These are phyloP conservation scores for Cephonodes hylas DNA, from an alignment of 2,888 invertebrate species.

Conservation along the genomic window DNA sequence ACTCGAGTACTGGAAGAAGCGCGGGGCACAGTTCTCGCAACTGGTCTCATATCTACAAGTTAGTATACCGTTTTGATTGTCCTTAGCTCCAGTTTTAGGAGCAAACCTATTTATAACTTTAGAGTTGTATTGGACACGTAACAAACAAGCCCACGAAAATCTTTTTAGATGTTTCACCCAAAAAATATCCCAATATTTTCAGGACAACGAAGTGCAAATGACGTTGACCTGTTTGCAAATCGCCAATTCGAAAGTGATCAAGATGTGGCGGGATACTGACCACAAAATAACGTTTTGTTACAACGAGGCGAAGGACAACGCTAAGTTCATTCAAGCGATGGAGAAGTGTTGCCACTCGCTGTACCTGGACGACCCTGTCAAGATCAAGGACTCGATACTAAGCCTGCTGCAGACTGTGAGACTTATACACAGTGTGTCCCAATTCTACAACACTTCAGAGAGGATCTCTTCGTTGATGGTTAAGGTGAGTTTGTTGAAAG, in stretches of 20 bases:
- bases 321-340: slow-evolving; percentile 94
- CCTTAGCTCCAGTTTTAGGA: no score
- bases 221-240: slow-evolving; percentile 88
- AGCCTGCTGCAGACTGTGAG: slow-evolving; percentile 95
- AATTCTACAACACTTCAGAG: slow-evolving; percentile 98
- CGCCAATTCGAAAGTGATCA: slow-evolving; percentile 89
- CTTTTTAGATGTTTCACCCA: no score
- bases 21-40: slow-evolving; percentile 96
- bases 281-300: slow-evolving; percentile 96
- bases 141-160: no score
- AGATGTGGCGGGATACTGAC: slow-evolving; percentile 91
- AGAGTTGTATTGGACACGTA: no score
- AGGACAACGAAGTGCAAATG: slow-evolving; percentile 88
- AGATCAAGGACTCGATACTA: slow-evolving; percentile 94
- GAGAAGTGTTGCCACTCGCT: slow-evolving; percentile 97
- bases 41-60: slow-evolving; percentile 88
- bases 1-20: slow-evolving; percentile 96
- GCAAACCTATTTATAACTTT: no score
- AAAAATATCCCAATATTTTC: no score
- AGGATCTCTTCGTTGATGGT: slow-evolving; percentile 97
- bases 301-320: slow-evolving; percentile 97
- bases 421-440: slow-evolving; percentile 95
- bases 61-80: no score
- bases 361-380: slow-evolving; percentile 95
- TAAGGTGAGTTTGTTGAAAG: slow-evolving; percentile 81